Evolutionary conservation across 2,797 vertebrate species (phyloP), one percentile per base, ranked within the genome.

Genomic region (Melanotaenia nigrans): DNA sequence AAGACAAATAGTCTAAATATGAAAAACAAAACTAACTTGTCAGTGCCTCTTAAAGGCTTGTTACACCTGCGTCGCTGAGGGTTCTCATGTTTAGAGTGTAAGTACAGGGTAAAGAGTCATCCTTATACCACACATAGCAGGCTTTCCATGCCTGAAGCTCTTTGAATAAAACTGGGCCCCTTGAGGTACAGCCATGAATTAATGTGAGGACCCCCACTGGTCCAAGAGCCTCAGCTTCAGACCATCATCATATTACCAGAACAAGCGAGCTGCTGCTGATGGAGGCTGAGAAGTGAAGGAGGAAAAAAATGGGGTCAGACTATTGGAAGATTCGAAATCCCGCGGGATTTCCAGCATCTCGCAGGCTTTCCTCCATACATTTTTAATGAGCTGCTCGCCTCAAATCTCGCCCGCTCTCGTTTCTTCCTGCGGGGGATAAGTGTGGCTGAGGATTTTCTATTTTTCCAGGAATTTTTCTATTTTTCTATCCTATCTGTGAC

Each of bases 341-440:
- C 79, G 55, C 42, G 62, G 84, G 84, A 84, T 0, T 64, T 77
- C 66, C 72, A 67, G 30, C 69, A 36, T 65, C 73, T 79, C 78
- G 22, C 77, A 35, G 79, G 81, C 65, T 72, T 84, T 63, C 71
- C 73, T 38, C 7, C 79, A 83, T 89, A 1, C 80, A 89, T 89
- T 9, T 81, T 85, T 81, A 82, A 90, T 84, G 83, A 87, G 80
- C 67, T 12, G 63, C 75, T 71, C 58, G 73, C 12, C 63, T 54
- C 30, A 63, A 47, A 60, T 75, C 56, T 57, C 53, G 65, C 77
- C 68, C 25, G 75, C 74, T 79, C 69, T 10, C 20, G 49, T 82
- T 79, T 45, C 74, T 55, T 75, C 40, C 65, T 64, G 4, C 79
- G 71, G 77, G 57, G 70, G 49, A 67, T 75, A 61, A 81, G 73